phyloP scores from a whole-genome alignment of 2,113 vertebrate genomes.

The Tiliqua scincoides region DNA sequence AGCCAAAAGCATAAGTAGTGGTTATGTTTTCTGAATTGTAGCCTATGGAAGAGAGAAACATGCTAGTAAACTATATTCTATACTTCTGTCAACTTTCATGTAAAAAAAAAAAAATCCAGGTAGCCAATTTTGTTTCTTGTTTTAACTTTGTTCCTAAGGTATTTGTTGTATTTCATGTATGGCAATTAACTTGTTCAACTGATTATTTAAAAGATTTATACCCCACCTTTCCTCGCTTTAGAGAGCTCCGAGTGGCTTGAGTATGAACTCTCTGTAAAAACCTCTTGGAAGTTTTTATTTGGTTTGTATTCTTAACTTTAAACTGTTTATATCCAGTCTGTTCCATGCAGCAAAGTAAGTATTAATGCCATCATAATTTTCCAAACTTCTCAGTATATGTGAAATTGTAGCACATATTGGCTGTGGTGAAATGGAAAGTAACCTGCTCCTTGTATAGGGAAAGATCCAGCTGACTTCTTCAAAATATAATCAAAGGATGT shows the following conservation, averaged over 20 bases:
- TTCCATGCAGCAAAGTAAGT: conserved; percentile 99
- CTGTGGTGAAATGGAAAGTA: background rate
- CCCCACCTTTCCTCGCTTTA: no score
- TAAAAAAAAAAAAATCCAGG: no score
- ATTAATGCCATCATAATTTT: conserved; percentile 36
- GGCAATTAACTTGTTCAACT: conserved; percentile 21
- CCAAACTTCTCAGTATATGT: background rate
- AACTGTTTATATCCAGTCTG: conserved; percentile 78
- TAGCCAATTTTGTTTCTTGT: no score
- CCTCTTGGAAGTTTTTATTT: conserved; percentile 10
- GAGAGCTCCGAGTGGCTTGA: background rate
- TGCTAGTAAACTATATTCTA: background rate
- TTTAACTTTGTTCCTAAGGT: background rate
- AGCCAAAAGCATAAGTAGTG: background rate
- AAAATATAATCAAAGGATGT: background rate
- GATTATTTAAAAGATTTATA: background rate
- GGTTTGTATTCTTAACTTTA: conserved; percentile 82
- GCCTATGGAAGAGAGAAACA: background rate
- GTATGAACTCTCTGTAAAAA: background rate
- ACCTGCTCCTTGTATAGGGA: background rate
- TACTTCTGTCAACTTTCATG: background rate
- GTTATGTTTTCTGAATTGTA: background rate
- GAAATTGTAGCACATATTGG: background rate
- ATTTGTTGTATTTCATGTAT: background rate
- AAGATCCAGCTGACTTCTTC: background rate